A percentile compares a stretch with the other conserved stretches of the same genome.
These are phyloP conservation scores for Sarcophaga rosellei DNA, from an alignment of 2,888 invertebrate species.

Conservation along the genomic window DNA sequence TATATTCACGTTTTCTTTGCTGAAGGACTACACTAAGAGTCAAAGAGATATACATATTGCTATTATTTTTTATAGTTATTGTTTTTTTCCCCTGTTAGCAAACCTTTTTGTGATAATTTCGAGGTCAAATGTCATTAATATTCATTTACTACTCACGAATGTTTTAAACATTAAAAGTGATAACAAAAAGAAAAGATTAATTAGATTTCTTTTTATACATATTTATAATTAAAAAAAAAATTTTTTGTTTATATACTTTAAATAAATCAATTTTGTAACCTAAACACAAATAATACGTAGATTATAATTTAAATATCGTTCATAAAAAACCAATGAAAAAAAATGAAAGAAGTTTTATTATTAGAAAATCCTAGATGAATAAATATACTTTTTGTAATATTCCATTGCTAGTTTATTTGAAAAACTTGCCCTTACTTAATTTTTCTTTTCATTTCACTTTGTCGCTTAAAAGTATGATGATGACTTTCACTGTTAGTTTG, in stretches of 20 bases:
- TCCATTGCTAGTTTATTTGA: not conserved
- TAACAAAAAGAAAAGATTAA: slow-evolving; percentile 17
- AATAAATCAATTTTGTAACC: not conserved
- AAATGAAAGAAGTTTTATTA: not conserved
- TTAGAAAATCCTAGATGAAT: not conserved
- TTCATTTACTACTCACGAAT: not conserved
- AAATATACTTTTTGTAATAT: too few species aligned
- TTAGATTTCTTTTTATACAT: not conserved
- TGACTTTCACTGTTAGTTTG: slow-evolving; percentile 47
- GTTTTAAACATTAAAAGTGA: not conserved
- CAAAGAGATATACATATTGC: not conserved
- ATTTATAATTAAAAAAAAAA: slow-evolving; percentile 15
- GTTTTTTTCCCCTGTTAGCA: not conserved
- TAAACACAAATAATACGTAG: too few species aligned
- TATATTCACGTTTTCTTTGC: not conserved
- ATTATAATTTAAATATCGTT: not conserved
- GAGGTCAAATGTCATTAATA: slow-evolving; percentile 9
- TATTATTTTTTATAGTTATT: too few species aligned
- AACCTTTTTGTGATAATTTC: slow-evolving; percentile 16
- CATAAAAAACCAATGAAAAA: not conserved
- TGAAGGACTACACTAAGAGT: not conserved
- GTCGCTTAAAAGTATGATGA: slow-evolving; percentile 20
- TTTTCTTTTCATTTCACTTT: slow-evolving; percentile 29
- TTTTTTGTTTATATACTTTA: not conserved
- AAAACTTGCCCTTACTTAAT: slow-evolving; percentile 1